Base-by-base conservation (phyloP, 2,888 invertebrate species). In the Apantesis nais region DNA sequence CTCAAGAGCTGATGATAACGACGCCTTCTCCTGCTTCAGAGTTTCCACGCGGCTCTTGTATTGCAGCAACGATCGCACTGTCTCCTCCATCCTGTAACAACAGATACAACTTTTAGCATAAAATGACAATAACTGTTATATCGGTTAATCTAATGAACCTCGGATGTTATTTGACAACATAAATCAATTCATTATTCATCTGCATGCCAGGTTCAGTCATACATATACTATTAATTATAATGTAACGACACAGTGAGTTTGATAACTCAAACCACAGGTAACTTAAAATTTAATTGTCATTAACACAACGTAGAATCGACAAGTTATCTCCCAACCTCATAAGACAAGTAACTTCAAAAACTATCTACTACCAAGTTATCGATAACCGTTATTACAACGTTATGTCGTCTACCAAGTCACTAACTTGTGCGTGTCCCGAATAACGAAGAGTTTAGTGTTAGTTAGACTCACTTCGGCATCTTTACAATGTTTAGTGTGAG, bases 31-130 rank as follows among this genome's bases (percentile, higher is more conserved):
- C 88, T 97, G 97, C 91, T 97, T 97, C 92, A 97, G 90, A 95
- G 97, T 97, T 87, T 97, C 97, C 86, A 96, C 96, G 85, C 96
- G 96, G 86, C 96, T 96, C 90, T 97, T 97, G 93, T 97, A 97
- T 84, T 97, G 97, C 89, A 97, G 93, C 95, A 97, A 95, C 78
- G 97, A 96, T 79, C 97, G 96, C 80, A 97, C 97, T 78, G 97
- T 96, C 91, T 97, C 97, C 93, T 97, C 97, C 97, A 97, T 97
- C 91, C 97, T 97, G 96, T 77, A 96, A 94, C 88, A 91, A 92
- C 25, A 61, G 4, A 62, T 34, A 70, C 44, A 44, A n/a, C 16
- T 4, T 39, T 67, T 41, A 67, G 14, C 12, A 31, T 19, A 31
- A 64, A 16, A 31, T 62, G 29, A 4, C 7, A 14, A 58, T 31